Evolutionary conservation across 1,140 invertebrate genomes (phyloP).

Genomic region (Druon quercuslanigerum): DNA sequence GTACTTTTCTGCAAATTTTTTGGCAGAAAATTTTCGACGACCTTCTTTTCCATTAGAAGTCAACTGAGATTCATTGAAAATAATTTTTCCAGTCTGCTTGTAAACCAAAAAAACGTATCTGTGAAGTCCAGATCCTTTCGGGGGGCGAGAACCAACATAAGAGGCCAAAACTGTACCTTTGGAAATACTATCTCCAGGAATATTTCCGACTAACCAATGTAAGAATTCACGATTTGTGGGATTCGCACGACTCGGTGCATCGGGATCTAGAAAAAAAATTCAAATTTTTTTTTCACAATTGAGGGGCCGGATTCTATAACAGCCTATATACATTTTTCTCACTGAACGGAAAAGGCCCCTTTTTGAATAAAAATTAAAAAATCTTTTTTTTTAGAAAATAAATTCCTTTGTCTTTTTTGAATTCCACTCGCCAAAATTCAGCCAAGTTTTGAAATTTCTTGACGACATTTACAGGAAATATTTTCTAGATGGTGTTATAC

Average conservation of each 20-base stretch:
- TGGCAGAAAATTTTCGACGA: conserved; percentile 86
- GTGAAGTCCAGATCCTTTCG: conserved; percentile 87
- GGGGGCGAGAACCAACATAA: conserved; percentile 92
- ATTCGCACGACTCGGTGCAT: conserved; percentile 89
- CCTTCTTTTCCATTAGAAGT: conserved; percentile 82
- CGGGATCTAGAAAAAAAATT: conserved; percentile 82
- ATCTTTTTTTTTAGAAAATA: no score
- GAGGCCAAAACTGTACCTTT: conserved; percentile 85
- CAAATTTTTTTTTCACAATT: conserved; percentile 7
- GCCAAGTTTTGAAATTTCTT: no score
- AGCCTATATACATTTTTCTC: no score
- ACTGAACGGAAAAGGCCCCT: no score
- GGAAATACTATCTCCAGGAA: conserved; percentile 84
- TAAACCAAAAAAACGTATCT: conserved; percentile 93
- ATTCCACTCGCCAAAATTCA: no score
- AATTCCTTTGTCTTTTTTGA: no score
- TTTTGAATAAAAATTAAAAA: no score
- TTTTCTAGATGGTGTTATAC: no score
- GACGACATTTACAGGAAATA: no score
- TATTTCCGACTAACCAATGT: conserved; percentile 95
- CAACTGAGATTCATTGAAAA: conserved; percentile 81
- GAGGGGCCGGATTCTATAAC: no score
- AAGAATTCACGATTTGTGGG: conserved; percentile 91
- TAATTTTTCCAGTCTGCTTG: conserved; percentile 85
- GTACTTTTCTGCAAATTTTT: conserved; percentile 89